Evolutionary conservation across 2,888 invertebrate species (phyloP).

Genomic region (Drosophila mettleri): DNA sequence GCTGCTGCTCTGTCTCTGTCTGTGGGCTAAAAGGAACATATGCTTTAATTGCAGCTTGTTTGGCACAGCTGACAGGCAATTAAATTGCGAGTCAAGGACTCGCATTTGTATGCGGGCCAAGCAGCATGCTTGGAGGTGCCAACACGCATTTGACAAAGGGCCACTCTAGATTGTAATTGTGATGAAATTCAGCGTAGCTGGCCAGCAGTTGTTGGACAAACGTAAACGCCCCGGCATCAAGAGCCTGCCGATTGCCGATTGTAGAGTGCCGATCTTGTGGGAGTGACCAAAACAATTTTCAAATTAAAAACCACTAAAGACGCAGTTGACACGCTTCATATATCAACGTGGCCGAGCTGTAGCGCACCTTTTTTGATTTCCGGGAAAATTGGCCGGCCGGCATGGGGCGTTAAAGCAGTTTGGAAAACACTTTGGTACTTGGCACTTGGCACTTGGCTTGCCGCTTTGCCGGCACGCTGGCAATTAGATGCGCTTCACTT

Average conservation of each 20-base stretch:
- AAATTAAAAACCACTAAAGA: slow-evolving; percentile 81
- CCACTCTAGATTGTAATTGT: slow-evolving; percentile 13
- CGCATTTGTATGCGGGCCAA: slow-evolving; percentile 55
- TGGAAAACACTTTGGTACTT: slow-evolving; percentile 60
- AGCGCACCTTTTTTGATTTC: slow-evolving; percentile 72
- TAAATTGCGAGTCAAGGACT: slow-evolving; percentile 54
- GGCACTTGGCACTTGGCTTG: slow-evolving; percentile 39
- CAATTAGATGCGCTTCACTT: slow-evolving; percentile 81
- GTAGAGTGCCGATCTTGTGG: slow-evolving; percentile 21
- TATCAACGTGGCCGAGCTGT: slow-evolving; percentile 56
- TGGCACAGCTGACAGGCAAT: slow-evolving; percentile 44
- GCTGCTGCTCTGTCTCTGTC: background rate
- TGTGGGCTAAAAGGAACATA: slow-evolving; percentile 52
- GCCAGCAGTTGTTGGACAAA: slow-evolving; percentile 73
- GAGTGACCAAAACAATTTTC: slow-evolving; percentile 74
- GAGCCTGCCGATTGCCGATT: background rate
- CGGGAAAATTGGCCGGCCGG: slow-evolving; percentile 62
- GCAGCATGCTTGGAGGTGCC: slow-evolving; percentile 49
- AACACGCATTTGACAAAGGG: slow-evolving; percentile 56
- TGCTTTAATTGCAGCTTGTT: slow-evolving; percentile 76
- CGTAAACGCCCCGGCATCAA: slow-evolving; percentile 42
- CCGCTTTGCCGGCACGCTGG: slow-evolving; percentile 59
- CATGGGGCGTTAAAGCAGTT: slow-evolving; percentile 69
- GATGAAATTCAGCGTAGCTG: slow-evolving; percentile 13
- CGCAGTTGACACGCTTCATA: slow-evolving; percentile 79